Base-by-base conservation (phyloP, 1,140 invertebrate species). In the Ectropis grisescens region DNA sequence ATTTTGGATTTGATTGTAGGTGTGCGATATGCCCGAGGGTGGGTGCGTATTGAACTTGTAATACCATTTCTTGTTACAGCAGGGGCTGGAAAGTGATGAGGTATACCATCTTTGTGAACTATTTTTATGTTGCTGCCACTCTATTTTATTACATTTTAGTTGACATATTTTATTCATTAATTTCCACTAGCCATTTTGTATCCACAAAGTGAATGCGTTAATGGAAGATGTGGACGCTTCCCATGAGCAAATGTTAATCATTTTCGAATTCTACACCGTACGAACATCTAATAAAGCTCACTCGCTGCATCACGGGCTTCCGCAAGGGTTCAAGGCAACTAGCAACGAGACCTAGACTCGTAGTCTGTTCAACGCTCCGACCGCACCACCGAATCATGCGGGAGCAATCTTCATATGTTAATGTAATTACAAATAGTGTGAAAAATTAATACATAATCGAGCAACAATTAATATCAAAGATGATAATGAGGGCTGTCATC, bases 21-120 rank as follows among this genome's bases (percentile, higher is more conserved):
- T 19, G 3, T 19, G 16, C 16, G 8, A 19, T 19, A 33, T 31
- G 54, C 60, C 75, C 74, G 56, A 75, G 69, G 70, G 71, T 76
- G 75, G 75, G 75, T 78, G 72, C 70, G 58, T 81, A 81, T 68
- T 78, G 72, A 81, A 76, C 70, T 65, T 81, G 67, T 81, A 67
- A 74, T 81, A 68, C 58, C 71, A 72, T 82, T 83, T 84, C 83
- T 83, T 87, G 87, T 84, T 87, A 85, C 90, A 92, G 90, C 90
- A 91, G 88, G 90, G 89, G 89, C 89, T 91, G 90, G 90, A 91
- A 87, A 90, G 90, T 86, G 90, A 92, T 86, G 90, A 92, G 90
- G 90, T 91, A 92, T 89, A 76, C 64, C 70, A 78, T 78, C 68
- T 78, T 81, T 81, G 70, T 72, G 70, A 78, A 78, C 69, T 81